These are phyloP conservation scores for Meandrina meandrites DNA, from an alignment of 92 coral and sea anemone genomes.

Conservation along the genomic window DNA sequence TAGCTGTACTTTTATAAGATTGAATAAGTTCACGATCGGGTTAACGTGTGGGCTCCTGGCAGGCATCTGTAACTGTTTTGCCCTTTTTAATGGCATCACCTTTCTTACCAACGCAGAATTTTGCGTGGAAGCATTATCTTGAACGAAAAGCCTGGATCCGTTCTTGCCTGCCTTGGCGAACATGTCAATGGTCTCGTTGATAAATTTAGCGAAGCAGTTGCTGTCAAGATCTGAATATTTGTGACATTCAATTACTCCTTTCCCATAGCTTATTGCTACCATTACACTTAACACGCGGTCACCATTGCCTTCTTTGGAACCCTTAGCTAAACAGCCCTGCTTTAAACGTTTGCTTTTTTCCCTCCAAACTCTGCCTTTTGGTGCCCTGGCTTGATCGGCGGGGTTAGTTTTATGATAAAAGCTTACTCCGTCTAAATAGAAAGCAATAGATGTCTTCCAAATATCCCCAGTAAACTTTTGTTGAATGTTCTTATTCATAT, in stretches of 20 bases:
- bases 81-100: no score
- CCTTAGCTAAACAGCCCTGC: slow-evolving; percentile 51
- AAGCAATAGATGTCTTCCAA: background rate
- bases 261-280: no score
- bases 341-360: slow-evolving; percentile 11
- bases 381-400: slow-evolving; percentile 35
- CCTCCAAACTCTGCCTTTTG: slow-evolving; percentile 42
- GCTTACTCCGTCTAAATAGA: slow-evolving; percentile 57
- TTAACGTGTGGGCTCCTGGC: no score
- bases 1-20: no score
- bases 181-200: slow-evolving; percentile 16
- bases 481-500: no score
- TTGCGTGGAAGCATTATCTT: no score
- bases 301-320: slow-evolving; percentile 46
- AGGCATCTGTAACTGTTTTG: no score
- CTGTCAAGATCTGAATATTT: slow-evolving; percentile 34
- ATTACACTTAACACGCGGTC: slow-evolving; percentile 38
- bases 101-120: no score
- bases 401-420: slow-evolving; percentile 41
- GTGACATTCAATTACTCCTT: slow-evolving; percentile 46
- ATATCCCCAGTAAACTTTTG: no score
- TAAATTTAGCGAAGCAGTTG: slow-evolving; percentile 10
- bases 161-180: slow-evolving; percentile 1
- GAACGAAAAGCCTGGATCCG: no score
- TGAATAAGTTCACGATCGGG: no score